Base-by-base conservation (phyloP, 2,113 vertebrate species). In the Nycticebus coucang region DNA sequence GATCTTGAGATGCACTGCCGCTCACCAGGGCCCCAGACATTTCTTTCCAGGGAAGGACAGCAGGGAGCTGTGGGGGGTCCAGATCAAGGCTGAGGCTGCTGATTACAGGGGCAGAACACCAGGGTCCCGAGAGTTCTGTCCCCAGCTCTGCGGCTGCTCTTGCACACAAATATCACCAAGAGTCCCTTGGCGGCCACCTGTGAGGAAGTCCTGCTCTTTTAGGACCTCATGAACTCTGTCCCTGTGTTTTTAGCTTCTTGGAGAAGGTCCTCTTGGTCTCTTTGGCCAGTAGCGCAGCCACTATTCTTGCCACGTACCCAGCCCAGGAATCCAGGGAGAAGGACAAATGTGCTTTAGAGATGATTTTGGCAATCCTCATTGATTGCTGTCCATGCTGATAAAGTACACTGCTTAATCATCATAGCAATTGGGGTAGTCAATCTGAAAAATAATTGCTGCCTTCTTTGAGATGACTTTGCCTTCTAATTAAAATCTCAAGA, bases 401-500 rank as follows among this genome's bases (percentile, higher is more conserved):
- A 97, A 98, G 93, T 84, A 96, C 22, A 85, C 80, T 35, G 12
- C 94, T 98, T 98, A 98, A 98, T 97, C 82, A 75, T 96, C 97
- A 97, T 69, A 83, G 96, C 97, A 97, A 98, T 95, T 96, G 98
- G 96, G 97, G 96, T 97, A 93, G 97, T 97, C 97, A 96, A 95
- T 98, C 97, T 95, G 86, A 98, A 98, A 98, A 98, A 98, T 98
- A 98, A 98, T 98, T 97, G 98, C 96, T 98, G 97, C 89, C 97
- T 97, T 97, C 97, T 98, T 95, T 90, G 82, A 98, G 97, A 98
- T 97, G 93, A 97, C 97, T 98, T 97, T 97, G 96, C 95, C 97
- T 98, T 94, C 98, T 98, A 98, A 99, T 99, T 98, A 99, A 99
- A 98, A 98, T 98, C 98, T 97, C 84, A 93, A 98, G 97, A 93